Base-by-base conservation (phyloP, 1,140 invertebrate genomes). In the Ruditapes philippinarum region DNA sequence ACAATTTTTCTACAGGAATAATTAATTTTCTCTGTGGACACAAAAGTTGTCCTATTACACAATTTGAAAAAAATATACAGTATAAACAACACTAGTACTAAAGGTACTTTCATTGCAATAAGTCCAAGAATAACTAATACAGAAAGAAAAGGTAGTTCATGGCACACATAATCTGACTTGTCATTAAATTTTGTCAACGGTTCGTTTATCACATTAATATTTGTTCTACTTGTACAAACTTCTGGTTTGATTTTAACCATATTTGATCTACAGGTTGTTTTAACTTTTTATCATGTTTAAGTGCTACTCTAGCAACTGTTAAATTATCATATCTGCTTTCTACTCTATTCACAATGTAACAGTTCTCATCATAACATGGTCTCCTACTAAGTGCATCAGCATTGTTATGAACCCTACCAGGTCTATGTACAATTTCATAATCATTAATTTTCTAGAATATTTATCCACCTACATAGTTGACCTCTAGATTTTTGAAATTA, bases 371-470 rank as follows among this genome's bases (percentile, higher is more conserved):
- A 73, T 73, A 38, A 38, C 76, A 79, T 31, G 17, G 51, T 17
- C 76, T 28, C 33, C 76, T 14, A n/a, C 11, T 51, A 1, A 79
- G 51, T 36, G 25, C 31, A 33, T 79, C 33, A 31, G 45, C n/a
- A 54, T 79, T 79, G 12, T 22, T 22, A 54, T 54, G 76, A 11
- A 51, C 33, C 19, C 42, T 62, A 1, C 51, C 79, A 5, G 31
- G 19, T 28, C 28, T 0, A 33, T n/a, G n/a, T n/a, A n/a, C n/a
- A n/a, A n/a, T n/a, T 40, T 62, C 79, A 36, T 62, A 62, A 12
- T 81, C 79, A 81, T n/a, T 81, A 81, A 9, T 36, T 38, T 25
- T 38, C 14, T 33, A 81, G n/a, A 38, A 42, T n/a, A 36, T 81
- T 62, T 81, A 81, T 17, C 57, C 57, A 81, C 22, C 51, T 4